phyloP scores from a whole-genome alignment of 2,797 vertebrate genomes.

The Pangasius larnaudii region DNA sequence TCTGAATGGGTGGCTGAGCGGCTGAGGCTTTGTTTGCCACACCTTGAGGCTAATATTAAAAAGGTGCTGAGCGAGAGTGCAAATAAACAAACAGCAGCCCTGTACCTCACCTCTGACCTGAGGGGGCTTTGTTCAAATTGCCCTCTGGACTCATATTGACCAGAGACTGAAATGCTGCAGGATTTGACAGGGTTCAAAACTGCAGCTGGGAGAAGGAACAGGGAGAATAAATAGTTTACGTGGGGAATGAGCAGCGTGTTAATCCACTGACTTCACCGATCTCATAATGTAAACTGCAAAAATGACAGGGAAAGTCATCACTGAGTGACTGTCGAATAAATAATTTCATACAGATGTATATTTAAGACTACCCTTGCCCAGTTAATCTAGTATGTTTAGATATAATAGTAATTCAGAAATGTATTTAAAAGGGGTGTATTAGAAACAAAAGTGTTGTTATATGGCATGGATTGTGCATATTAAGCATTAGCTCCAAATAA shows the following conservation, averaged over 20 bases:
- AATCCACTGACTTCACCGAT: slow-evolving; percentile 9
- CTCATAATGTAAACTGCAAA: slow-evolving; percentile 8
- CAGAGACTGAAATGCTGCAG: slow-evolving; percentile 53
- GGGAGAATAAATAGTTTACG: slow-evolving; percentile 26
- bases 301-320: background rate
- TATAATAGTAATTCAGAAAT: too few relatives aligned
- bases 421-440: background rate
- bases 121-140: slow-evolving; percentile 65
- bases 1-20: slow-evolving; percentile 32
- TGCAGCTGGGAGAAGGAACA: slow-evolving; percentile 42
- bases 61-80: slow-evolving; percentile 59
- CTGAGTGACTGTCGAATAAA: background rate
- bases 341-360: background rate
- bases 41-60: slow-evolving; percentile 62
- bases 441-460: background rate
- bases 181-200: slow-evolving; percentile 45
- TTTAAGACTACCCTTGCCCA: background rate
- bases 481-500: background rate
- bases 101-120: slow-evolving; percentile 67
- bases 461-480: background rate
- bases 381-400: background rate
- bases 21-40: slow-evolving; percentile 60
- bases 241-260: slow-evolving; percentile 27
- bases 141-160: slow-evolving; percentile 65
- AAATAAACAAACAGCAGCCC: slow-evolving; percentile 65